Evolutionary conservation across 2,797 vertebrate genomes (phyloP).

Genomic region (Falco rusticolus): DNA sequence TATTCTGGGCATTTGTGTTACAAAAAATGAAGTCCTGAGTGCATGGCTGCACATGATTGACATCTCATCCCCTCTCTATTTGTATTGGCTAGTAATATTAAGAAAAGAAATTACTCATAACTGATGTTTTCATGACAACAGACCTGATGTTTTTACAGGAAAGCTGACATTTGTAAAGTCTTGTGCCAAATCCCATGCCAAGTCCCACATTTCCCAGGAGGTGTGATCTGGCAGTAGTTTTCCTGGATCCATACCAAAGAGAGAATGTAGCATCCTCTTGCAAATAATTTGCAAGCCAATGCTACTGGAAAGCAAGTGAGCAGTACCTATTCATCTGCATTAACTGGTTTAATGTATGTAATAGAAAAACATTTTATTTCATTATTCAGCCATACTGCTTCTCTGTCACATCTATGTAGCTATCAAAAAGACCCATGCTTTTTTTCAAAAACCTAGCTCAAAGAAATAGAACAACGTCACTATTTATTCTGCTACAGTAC

Average conservation of each 20-base stretch:
- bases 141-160: conserved; percentile 9
- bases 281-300: background rate
- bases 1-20: background rate
- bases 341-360: background rate
- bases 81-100: conserved; percentile 34
- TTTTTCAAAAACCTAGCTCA: background rate
- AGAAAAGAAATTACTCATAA: conserved; percentile 55
- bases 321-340: background rate
- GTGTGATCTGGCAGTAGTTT: background rate
- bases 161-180: background rate
- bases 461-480: background rate
- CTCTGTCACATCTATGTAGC: background rate
- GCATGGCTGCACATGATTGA: conserved; percentile 1
- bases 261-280: background rate
- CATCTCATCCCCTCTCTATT: conserved; percentile 11
- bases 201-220: conserved; percentile 13
- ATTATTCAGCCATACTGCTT: background rate
- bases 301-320: background rate
- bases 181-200: conserved; percentile 17
- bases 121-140: conserved; percentile 30
- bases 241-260: background rate
- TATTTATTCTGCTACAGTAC: background rate
- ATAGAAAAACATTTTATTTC: background rate
- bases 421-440: background rate
- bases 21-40: conserved; percentile 4